Base-by-base conservation (phyloP, 2,888 invertebrate species). In the Phaedon cochleariae region DNA sequence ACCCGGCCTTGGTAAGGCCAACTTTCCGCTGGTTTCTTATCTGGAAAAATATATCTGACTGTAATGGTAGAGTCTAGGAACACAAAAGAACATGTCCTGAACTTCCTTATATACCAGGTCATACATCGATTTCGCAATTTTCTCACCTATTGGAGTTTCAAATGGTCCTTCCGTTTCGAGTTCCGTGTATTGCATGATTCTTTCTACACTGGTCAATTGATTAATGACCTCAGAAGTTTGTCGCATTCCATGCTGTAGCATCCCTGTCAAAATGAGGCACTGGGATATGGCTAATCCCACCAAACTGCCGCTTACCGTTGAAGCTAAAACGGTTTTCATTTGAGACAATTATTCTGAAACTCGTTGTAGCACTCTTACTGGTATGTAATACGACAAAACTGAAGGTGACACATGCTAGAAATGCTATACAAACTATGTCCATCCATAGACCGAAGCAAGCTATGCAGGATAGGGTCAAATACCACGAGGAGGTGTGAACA, bases 221-320 rank as follows among this genome's bases (percentile, higher is more conserved):
- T 90, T 89, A 52, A 90, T 85, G 21, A 89, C 88, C 79, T 94
- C 94, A 0, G 94, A 91, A 37, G 91, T 88, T 81, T 93, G 93
- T 65, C 93, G 86, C 75, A 94, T 90, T 3, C 92, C 93, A 84
- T 91, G 89, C 79, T 94, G 93, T 63, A 94, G 87, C 90, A 93
- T 91, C 67, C 92, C 93, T 64, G 92, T 92, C 65, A 94, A 78
- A 72, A 90, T 89, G 53, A 92, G 89, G 87, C 76, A 71, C 65
- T 79, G 79, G 1, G 79, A 77, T 21, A 79, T 70, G 4, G 78
- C 79, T 6, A 79, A 57, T 45, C 79, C 79, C 9, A 77, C 76
- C n/a, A 76, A 68, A 65, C 76, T 78, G 7, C 74, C 76, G 66
- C 67, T 75, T 21, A 73, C 72, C 17, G 57, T 26, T 4, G 58